Conservation (phyloP, 1,140 invertebrate species). For the Lepidotrigona ventralis region DNA sequence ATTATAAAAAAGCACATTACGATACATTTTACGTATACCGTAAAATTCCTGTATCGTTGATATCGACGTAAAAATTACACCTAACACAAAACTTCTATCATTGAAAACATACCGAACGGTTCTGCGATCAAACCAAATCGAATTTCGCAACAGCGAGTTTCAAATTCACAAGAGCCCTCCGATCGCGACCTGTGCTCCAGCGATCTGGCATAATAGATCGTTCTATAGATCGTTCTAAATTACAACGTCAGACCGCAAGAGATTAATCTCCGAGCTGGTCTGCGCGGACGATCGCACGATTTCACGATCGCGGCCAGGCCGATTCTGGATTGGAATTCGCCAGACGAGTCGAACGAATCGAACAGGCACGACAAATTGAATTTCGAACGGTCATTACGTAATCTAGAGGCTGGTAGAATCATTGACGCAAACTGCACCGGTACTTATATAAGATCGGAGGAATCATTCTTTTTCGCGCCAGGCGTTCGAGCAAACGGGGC, state of each 20-base stretch:
- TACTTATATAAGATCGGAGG: constrained; percentile 55
- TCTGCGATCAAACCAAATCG: no score
- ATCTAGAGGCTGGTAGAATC: constrained; percentile 49
- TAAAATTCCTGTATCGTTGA: no score
- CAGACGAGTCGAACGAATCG: neutral
- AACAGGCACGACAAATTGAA: constrained; percentile 28
- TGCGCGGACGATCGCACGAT: neutral
- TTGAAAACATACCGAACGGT: no score
- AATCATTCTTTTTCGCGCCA: constrained; percentile 53
- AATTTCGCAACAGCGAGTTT: no score
- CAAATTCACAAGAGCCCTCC: neutral
- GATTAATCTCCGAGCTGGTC: neutral
- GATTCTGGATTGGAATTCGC: neutral
- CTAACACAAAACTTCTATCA: no score
- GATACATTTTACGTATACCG: no score
- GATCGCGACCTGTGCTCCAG: neutral
- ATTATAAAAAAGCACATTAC: no score
- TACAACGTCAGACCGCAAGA: neutral
- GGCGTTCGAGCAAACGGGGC: constrained; percentile 1
- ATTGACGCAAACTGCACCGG: constrained; percentile 60
- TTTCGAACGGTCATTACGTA: constrained; percentile 53
- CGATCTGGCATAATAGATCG: neutral
- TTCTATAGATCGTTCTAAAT: neutral
- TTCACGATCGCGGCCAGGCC: neutral
- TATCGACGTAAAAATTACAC: no score